Evolutionary conservation across 2,797 vertebrate genomes (phyloP), one percentile per base, ranked within the genome.

Genomic region (Clarias platycephalus): DNA sequence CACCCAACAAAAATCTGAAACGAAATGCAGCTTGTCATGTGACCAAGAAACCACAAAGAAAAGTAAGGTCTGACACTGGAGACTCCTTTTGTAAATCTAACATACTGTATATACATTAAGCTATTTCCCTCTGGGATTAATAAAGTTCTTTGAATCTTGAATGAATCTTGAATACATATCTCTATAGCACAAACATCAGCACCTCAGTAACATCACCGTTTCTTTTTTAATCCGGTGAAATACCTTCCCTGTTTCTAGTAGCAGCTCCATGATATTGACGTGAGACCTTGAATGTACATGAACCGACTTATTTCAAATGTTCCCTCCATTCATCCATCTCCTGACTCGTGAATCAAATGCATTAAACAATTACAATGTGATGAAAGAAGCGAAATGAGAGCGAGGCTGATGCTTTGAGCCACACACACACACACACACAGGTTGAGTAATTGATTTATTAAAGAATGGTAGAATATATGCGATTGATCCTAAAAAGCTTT

Each of bases 261-360:
- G 34, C 22, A 40, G 37, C 13, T 40, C 20, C 37, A 22, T 13
- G 34, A 70, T 37, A 10, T 40, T 26, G 13, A 53, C 8, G 13
- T 26, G 18, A 74, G 71, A 28, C 71, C 71, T 55, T 44, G 44
- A 55, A 18, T 18, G n/a, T 28, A 26, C 10, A 26, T 5, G 3
- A 4, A n/a, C 22, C 1, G 9, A 57, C 26, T 12, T 13, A 16
- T 20, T 6, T 2, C 75, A 40, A 7, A 8, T 16, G 34, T 15
- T 49, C 15, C 18, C 10, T 86, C 78, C 75, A 77, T 80, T 63
- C 66, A 74, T 80, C 83, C 60, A 85, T 68, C 85, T 83, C 84
- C 83, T 91, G 88, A 88, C 89, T 90, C 34, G 87, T 82, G 84
- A 64, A 87, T 89, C 81, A 55, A 63, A 83, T 71, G 81, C 80